Conservation (phyloP, 2,113 vertebrate species). For the Sceloporus tristichus region DNA sequence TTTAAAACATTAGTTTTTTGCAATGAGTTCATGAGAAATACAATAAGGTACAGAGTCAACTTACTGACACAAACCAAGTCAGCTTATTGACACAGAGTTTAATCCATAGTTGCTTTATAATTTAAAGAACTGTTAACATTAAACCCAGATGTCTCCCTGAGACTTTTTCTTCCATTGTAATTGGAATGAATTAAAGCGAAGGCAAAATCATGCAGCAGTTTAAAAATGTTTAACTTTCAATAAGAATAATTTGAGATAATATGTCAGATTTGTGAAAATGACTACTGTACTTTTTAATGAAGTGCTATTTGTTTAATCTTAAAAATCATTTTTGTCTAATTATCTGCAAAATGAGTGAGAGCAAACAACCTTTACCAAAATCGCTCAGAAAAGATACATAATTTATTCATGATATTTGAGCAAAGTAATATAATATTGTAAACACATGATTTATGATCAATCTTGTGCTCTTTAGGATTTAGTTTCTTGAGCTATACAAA, state of each 20-base stretch:
- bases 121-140: constrained; percentile 12
- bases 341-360: too few relatives aligned
- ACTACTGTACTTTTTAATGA: too few relatives aligned
- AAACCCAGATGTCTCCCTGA: neutral
- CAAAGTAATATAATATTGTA: neutral
- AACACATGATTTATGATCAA: neutral
- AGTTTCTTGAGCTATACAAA: constrained; percentile 9
- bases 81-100: neutral
- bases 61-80: constrained; percentile 11
- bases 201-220: neutral
- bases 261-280: neutral
- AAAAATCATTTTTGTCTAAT: too few relatives aligned
- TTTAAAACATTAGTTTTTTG: constrained; percentile 37
- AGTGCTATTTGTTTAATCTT: too few relatives aligned
- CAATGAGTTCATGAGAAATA: constrained; percentile 7
- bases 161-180: constrained; percentile 3
- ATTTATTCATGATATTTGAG: neutral
- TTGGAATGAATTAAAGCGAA: neutral
- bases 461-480: too few relatives aligned
- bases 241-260: neutral
- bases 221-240: neutral
- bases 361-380: neutral
- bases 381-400: neutral
- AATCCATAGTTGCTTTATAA: neutral
- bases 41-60: neutral